Evolutionary conservation across 2,888 invertebrate species (phyloP), one percentile per base, ranked within the genome.

Genomic region (Amaurobius ferox): DNA sequence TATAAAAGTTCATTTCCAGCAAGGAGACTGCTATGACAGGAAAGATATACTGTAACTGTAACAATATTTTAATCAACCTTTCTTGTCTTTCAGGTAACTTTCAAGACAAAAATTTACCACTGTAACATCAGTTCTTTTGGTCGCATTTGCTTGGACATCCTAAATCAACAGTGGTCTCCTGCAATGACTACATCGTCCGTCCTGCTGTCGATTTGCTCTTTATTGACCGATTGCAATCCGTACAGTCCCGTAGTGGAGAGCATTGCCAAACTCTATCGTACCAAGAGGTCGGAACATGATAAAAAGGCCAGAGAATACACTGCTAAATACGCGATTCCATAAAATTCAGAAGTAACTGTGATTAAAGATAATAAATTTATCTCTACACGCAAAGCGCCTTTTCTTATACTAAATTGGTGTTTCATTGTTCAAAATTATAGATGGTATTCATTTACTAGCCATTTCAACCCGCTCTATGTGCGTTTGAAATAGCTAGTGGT

Each of bases 91-190:
- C 23, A 66, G 19, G 32, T 23, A 9, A 32, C 30, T n/a, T 32
- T 32, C n/a, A 32, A 2, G 0, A 93, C 92, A 0, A 87, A 91
- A 39, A 92, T 93, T 71, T 92, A 92, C 89, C 92, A 93, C 89
- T 92, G 92, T 89, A 92, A 92, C 89, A 92, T 92, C 80, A 91
- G 91, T 90, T 90, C 90, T 71, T 90, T 91, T 80, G 92, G 92
- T 26, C 90, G 90, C 35, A 91, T 92, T 62, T 92, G 91, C 89
- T 88, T 92, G 88, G 91, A 92, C 85, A 91, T 91, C 40, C 90
- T 91, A 32, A 91, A 91, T 85, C 90, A 91, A 88, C 91, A 91
- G 88, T 92, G 92, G 92, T 91, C 90, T 40, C 91, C 92, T 5
- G 91, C 92, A 0, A 90, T 92, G 74, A 91, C 91, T 28, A 90